These are phyloP conservation scores for Urocyon cinereoargenteus DNA, from an alignment of 2,797 vertebrate species.

Conservation along the genomic window DNA sequence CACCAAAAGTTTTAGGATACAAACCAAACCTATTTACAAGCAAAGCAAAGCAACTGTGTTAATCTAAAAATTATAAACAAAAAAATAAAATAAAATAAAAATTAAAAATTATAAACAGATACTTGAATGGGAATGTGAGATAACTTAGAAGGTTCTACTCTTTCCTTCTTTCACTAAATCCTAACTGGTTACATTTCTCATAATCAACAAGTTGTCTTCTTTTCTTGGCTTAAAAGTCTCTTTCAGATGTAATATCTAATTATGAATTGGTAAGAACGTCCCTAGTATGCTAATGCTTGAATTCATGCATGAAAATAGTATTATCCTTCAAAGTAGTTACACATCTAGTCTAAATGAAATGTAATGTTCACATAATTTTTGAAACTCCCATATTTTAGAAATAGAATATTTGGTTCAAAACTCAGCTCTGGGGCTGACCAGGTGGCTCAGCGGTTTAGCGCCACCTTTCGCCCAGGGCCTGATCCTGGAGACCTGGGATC, in stretches of 20 bases:
- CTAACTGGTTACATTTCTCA: neutral
- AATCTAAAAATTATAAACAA: slow-evolving; percentile 45
- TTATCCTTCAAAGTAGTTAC: slow-evolving; percentile 5
- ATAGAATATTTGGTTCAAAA: slow-evolving; percentile 26
- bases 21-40: slow-evolving; percentile 1
- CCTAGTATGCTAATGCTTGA: slow-evolving; percentile 21
- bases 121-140: neutral
- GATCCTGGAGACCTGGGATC: too few species aligned
- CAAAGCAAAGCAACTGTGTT: slow-evolving; percentile 21
- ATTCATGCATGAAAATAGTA: slow-evolving; percentile 29
- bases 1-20: slow-evolving; percentile 55
- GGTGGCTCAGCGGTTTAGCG: too few species aligned
- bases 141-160: neutral
- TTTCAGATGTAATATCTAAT: slow-evolving; percentile 21
- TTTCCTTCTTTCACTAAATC: slow-evolving; percentile 26
- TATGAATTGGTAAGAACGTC: slow-evolving; percentile 33
- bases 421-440: too few species aligned
- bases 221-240: slow-evolving; percentile 15
- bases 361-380: neutral
- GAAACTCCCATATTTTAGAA: slow-evolving; percentile 17
- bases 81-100: neutral
- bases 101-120: slow-evolving; percentile 41
- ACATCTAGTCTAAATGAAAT: slow-evolving; percentile 1
- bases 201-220: neutral
- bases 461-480: too few species aligned